Evolutionary conservation across 2,888 invertebrate genomes (phyloP), one percentile per base, ranked within the genome.

Genomic region (Phengaris arion): DNA sequence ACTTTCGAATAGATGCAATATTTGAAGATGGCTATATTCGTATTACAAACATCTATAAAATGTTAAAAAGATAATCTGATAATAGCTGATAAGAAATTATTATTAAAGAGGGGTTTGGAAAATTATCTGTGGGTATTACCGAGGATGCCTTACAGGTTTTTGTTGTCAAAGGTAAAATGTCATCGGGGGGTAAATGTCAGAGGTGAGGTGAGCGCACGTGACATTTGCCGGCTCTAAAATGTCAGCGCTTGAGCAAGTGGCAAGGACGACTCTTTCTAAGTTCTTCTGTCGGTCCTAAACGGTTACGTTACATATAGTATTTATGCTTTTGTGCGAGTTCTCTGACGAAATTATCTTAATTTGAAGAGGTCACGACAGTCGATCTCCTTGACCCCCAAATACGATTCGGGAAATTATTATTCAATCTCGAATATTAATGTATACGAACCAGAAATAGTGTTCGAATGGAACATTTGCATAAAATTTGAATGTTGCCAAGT

Each of bases 211-310:
- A 88, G 90, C 89, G 88, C 88, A 86, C 89, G 87, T 89, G 92
- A 92, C 93, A 92, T 93, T 92, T 93, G 92, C 90, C 90, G 84
- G 84, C 82, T 81, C 86, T 82, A 80, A 93, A 93, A 93, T 93
- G 92, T 89, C 92, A 93, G 92, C 88, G 89, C 89, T 92, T 92
- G 87, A 88, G 92, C 88, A 92, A 92, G 88, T 87, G 83, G 88
- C 93, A 93, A 93, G 93, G 93, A 92, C 92, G 92, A 90, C 89
- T 92, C 91, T 91, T 92, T 92, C 90, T 89, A 88, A 86, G 89
- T 86, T 85, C 88, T 88, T 91, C 89, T 87, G 85, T 85, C 86
- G 87, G 85, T 85, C 86, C 83, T 84, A 84, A 86, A 87, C 86
- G 83, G 85, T 79, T 86, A 87, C 85, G 90, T 90, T 90, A 91